Percentiles rank a stretch among this genome's conserved stretches.
Evolutionary conservation across 2,797 vertebrate species (phyloP).

Genomic region (Rhabdophis nuchalis): DNA sequence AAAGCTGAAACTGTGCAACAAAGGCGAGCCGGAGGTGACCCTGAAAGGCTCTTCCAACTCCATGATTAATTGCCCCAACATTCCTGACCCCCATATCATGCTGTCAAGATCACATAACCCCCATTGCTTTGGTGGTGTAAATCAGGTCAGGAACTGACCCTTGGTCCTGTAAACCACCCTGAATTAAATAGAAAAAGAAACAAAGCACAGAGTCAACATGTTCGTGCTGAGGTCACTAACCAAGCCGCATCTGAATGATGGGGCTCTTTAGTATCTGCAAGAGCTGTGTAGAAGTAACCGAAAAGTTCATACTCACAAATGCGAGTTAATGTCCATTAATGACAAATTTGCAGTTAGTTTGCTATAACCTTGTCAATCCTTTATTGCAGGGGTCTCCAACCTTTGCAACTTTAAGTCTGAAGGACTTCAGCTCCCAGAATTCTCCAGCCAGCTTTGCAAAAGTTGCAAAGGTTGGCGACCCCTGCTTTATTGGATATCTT

Average conservation of each 20-base stretch:
- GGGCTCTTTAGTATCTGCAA: background rate
- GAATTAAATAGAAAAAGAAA: constrained; percentile 22
- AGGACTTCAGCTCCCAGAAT: too few relatives aligned
- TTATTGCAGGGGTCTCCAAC: too few relatives aligned
- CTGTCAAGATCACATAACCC: constrained; percentile 4
- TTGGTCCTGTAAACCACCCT: background rate
- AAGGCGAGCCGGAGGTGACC: background rate
- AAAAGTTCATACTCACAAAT: background rate
- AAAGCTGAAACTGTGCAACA: background rate
- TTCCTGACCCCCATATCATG: constrained; percentile 14
- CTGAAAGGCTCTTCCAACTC: background rate
- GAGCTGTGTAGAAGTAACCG: background rate
- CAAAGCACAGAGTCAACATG: background rate
- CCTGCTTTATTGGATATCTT: background rate
- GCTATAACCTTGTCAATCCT: background rate
- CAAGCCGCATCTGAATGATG: background rate
- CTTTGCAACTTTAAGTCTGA: too few relatives aligned
- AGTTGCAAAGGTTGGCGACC: too few relatives aligned
- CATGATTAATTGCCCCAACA: constrained; percentile 28
- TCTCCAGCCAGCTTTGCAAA: too few relatives aligned
- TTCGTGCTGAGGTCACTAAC: background rate
- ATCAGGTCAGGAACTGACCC: background rate
- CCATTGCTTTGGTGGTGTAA: constrained; percentile 7
- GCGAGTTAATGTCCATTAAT: background rate
- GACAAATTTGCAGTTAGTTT: background rate